phyloP scores from a whole-genome alignment of 2,113 vertebrate species.

The Stictonetta naevosa region DNA sequence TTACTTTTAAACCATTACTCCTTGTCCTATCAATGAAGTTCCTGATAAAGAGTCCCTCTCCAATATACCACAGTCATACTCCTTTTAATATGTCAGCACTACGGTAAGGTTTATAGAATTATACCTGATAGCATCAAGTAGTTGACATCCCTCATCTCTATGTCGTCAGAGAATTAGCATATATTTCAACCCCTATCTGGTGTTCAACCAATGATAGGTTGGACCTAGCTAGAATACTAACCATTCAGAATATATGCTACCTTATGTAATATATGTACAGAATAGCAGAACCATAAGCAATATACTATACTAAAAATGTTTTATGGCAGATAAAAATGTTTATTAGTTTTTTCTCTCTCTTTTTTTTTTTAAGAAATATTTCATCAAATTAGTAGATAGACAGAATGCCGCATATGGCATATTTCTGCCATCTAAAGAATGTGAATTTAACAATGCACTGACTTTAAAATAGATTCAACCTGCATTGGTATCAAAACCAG shows the following conservation, averaged over 20 bases:
- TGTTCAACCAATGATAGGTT: background rate
- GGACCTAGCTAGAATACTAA: background rate
- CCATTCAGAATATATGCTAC: background rate
- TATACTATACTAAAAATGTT: background rate
- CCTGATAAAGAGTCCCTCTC: too few species aligned
- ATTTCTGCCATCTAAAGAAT: background rate
- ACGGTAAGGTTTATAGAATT: background rate
- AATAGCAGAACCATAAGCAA: background rate
- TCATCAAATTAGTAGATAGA: background rate
- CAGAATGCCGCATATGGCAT: background rate
- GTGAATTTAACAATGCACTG: background rate
- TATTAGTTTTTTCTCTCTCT: background rate
- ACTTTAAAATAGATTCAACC: background rate
- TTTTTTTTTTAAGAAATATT: background rate
- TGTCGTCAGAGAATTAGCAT: background rate
- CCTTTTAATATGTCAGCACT: background rate
- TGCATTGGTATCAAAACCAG: background rate
- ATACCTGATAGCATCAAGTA: background rate
- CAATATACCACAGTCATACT: background rate
- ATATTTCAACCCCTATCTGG: background rate
- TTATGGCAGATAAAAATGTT: background rate
- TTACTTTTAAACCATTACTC: too few species aligned
- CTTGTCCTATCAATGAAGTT: too few species aligned
- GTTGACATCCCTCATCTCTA: background rate
- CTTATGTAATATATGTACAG: background rate